Evolutionary conservation across 1,140 invertebrate genomes (phyloP).

Genomic region (Drosophila rhopaloa): DNA sequence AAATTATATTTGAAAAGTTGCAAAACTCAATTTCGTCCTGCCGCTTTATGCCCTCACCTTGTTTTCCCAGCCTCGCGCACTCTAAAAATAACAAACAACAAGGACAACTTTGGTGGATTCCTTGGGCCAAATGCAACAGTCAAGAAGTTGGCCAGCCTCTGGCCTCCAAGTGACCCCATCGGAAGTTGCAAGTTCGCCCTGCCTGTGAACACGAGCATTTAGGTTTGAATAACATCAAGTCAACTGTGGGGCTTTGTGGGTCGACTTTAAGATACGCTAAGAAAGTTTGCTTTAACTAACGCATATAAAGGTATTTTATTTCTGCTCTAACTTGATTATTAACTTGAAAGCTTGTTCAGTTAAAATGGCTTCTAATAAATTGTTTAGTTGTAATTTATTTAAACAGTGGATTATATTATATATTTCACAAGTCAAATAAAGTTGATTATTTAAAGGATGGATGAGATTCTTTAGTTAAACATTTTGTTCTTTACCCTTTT

Average conservation of each 20-base stretch:
- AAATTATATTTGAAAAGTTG: conserved; percentile 78
- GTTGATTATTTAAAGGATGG: no score
- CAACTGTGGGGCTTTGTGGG: neutral
- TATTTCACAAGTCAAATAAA: no score
- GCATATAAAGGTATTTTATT: neutral
- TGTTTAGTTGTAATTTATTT: no score
- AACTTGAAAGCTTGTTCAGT: neutral
- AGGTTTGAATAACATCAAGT: conserved; percentile 73
- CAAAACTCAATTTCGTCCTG: conserved; percentile 68
- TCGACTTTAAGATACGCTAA: conserved; percentile 4
- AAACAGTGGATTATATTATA: no score
- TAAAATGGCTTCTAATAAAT: no score
- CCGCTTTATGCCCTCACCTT: conserved; percentile 35
- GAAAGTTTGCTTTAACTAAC: neutral
- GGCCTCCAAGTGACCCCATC: conserved; percentile 40
- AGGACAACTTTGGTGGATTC: conserved; percentile 27
- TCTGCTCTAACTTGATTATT: neutral
- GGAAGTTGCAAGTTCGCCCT: conserved; percentile 41
- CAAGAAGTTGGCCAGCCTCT: conserved; percentile 41
- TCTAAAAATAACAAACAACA: conserved; percentile 35
- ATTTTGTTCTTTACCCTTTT: no score
- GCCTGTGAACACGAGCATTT: conserved; percentile 56
- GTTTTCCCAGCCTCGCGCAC: neutral
- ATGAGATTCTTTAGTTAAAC: no score
- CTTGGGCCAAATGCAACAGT: conserved; percentile 66